phyloP scores from a whole-genome alignment of 2,888 invertebrate species.

The Aphrophora alni region DNA sequence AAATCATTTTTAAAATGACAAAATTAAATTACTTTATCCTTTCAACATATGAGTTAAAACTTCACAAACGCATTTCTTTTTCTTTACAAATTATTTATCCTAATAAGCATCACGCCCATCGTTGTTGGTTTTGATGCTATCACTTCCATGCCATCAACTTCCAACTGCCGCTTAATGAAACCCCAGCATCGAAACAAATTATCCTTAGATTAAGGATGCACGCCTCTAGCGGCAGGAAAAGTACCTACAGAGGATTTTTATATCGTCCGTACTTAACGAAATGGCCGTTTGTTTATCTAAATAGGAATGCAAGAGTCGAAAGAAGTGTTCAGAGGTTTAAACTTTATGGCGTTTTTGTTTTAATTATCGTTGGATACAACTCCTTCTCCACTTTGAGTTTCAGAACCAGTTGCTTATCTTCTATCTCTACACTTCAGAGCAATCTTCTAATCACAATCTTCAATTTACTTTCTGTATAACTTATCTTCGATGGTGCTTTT shows the following conservation, averaged over 20 bases:
- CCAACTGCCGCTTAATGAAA: too few relatives aligned
- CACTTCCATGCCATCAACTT: too few relatives aligned
- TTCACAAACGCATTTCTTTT: too few relatives aligned
- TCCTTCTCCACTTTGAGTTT: neutral
- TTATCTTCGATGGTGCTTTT: neutral
- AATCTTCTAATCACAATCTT: neutral
- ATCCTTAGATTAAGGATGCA: neutral
- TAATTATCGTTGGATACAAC: neutral
- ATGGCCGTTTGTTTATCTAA: neutral
- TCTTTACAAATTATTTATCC: too few relatives aligned
- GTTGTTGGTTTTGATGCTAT: too few relatives aligned
- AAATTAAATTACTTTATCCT: too few relatives aligned
- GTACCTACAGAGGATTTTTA: neutral
- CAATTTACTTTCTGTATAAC: neutral
- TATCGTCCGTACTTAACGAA: neutral
- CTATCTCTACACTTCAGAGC: neutral
- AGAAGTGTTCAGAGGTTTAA: neutral
- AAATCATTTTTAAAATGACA: too few relatives aligned
- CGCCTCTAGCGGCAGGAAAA: neutral
- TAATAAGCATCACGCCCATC: too few relatives aligned
- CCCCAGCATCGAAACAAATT: neutral
- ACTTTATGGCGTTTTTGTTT: constrained; percentile 4
- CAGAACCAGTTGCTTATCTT: neutral
- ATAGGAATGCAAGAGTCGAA: neutral
- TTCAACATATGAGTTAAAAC: too few relatives aligned